These are phyloP conservation scores for Caenorhabditis sp. DNA, from an alignment of 2,888 invertebrate genomes.

Conservation along the genomic window DNA sequence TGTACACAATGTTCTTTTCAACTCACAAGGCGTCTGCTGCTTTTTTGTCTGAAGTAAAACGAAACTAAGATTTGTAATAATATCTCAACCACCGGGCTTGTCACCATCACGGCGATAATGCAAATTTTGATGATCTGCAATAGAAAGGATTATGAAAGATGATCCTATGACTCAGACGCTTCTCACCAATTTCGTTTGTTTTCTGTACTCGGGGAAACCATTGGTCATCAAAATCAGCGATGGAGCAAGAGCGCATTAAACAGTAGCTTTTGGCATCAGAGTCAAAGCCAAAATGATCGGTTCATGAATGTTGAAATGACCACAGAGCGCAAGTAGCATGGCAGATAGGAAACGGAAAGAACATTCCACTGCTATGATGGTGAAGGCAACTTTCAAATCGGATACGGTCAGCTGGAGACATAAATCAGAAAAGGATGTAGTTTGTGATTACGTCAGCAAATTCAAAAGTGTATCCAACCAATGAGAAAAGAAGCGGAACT, in stretches of 20 bases:
- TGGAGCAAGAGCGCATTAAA: conserved; percentile 61
- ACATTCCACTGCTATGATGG: conserved; percentile 26
- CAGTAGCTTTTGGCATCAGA: conserved; percentile 59
- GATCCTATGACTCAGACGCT: too few relatives aligned
- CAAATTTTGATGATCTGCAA: conserved; percentile 57
- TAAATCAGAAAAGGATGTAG: too few relatives aligned
- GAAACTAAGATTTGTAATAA: too few relatives aligned
- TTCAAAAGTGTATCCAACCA: conserved; percentile 59
- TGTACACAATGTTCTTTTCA: too few relatives aligned
- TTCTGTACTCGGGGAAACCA: conserved; percentile 48
- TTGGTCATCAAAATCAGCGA: conserved; percentile 32
- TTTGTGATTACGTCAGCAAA: conserved; percentile 53
- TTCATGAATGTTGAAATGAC: conserved; percentile 51
- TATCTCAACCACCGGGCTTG: conserved; percentile 50
- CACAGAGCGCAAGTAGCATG: conserved; percentile 43
- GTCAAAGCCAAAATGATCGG: conserved; percentile 53
- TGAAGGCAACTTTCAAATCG: conserved; percentile 40
- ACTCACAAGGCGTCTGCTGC: too few relatives aligned
- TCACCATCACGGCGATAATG: conserved; percentile 56
- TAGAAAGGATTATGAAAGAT: too few relatives aligned
- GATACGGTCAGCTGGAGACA: conserved; percentile 33
- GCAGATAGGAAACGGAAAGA: conserved; percentile 46
- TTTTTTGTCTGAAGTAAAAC: too few relatives aligned
- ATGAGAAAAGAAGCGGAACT: conserved; percentile 56
- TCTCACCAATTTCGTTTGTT: conserved; percentile 52